A percentile compares a stretch with the other conserved stretches of the same genome.
Conservation (phyloP, 1,140 invertebrate genomes). For the Heliconius melpomene region DNA sequence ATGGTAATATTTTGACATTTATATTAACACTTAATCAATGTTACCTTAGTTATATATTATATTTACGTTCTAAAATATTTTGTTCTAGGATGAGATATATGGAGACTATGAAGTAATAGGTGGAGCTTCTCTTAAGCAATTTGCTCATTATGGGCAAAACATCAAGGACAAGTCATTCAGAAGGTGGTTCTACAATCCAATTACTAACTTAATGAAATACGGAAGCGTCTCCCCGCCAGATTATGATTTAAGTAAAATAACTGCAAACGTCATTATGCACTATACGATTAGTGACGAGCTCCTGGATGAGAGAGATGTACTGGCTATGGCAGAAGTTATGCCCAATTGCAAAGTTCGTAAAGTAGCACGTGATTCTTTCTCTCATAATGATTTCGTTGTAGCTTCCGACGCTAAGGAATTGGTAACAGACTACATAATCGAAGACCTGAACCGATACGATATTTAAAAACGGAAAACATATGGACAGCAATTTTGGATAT, state of each 20-base stretch:
- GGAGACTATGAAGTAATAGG: conserved; percentile 23
- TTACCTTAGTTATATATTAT: neutral
- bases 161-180: conserved; percentile 58
- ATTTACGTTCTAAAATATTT: neutral
- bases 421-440: conserved; percentile 52
- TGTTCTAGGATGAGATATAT: conserved; percentile 17
- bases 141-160: conserved; percentile 67
- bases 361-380: conserved; percentile 56
- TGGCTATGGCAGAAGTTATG: conserved; percentile 60
- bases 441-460: conserved; percentile 28
- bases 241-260: conserved; percentile 57
- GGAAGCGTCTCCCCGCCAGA: conserved; percentile 48
- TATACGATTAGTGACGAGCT: conserved; percentile 60
- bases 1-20: conserved; percentile 12
- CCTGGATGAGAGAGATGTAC: conserved; percentile 60
- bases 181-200: conserved; percentile 52
- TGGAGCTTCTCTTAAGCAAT: conserved; percentile 60
- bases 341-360: conserved; percentile 51
- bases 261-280: conserved; percentile 59
- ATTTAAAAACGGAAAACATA: no score
- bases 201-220: conserved; percentile 52
- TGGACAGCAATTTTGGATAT: no score
- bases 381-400: conserved; percentile 55
- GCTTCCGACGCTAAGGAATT: conserved; percentile 56
- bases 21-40: neutral